phyloP scores from a whole-genome alignment of 2,797 vertebrate genomes.

The Adrianichthys oophorus region DNA sequence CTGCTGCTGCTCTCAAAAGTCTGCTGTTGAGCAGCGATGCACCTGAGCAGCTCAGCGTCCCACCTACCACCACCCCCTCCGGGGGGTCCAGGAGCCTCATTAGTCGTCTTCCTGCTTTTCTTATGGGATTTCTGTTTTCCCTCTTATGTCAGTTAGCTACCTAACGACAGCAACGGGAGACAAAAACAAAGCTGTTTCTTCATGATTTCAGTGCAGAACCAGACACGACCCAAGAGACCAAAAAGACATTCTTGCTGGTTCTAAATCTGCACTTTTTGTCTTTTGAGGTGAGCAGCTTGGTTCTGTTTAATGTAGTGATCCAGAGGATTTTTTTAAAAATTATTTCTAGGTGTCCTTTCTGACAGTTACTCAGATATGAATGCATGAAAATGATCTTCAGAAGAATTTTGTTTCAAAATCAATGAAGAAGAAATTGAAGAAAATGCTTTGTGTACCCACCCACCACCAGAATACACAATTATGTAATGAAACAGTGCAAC shows the following conservation, averaged over 20 bases:
- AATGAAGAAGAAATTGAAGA: too few species aligned
- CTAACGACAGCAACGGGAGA: slow-evolving; percentile 27
- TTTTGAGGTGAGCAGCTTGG: too few species aligned
- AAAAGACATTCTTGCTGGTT: background rate
- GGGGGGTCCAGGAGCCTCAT: slow-evolving; percentile 38
- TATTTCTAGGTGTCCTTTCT: too few species aligned
- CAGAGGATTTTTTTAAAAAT: too few species aligned
- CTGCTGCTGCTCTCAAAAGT: background rate
- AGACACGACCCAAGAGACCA: background rate
- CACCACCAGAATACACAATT: too few species aligned
- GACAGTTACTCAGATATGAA: too few species aligned
- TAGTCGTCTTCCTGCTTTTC: slow-evolving; percentile 30
- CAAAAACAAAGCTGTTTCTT: slow-evolving; percentile 22
- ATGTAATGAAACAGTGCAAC: too few species aligned
- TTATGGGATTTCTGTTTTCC: slow-evolving; percentile 47
- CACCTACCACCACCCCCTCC: background rate
- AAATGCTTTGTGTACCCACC: too few species aligned
- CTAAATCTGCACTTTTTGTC: background rate
- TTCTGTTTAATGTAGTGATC: too few species aligned
- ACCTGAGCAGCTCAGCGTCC: slow-evolving; percentile 27
- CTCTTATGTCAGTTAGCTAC: slow-evolving; percentile 42
- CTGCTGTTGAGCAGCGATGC: slow-evolving; percentile 10
- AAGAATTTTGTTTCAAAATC: too few species aligned
- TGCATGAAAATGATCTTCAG: too few species aligned
- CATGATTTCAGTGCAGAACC: background rate